Conservation (phyloP, 2,797 vertebrate species). For the Zenarchopterus dispar region DNA sequence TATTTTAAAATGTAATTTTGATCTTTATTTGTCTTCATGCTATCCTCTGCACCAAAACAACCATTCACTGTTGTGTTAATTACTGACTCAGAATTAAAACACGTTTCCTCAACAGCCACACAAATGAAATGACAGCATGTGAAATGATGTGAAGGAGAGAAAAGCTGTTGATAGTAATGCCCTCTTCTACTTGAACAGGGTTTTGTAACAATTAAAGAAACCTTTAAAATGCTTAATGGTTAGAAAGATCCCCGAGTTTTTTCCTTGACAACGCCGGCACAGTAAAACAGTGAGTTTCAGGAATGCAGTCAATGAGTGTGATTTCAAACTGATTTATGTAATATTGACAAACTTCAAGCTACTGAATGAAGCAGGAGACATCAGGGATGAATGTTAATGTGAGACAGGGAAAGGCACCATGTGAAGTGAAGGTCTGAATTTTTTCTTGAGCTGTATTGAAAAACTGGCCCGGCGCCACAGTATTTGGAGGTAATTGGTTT, state of each 20-base stretch:
- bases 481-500: conserved; percentile 77
- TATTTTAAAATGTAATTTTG: not conserved
- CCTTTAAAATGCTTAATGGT: conserved; percentile 41
- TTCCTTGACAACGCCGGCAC: not conserved
- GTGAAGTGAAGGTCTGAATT: conserved; percentile 59
- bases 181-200: not conserved
- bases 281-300: not conserved
- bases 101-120: not conserved
- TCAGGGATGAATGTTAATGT: conserved; percentile 23
- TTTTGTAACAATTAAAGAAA: not conserved
- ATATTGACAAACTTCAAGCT: conserved; percentile 9
- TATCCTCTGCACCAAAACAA: conserved; percentile 8
- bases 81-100: conserved; percentile 12
- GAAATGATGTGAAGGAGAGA: not conserved
- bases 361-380: conserved; percentile 28
- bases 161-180: conserved; percentile 5
- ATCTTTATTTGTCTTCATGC: conserved; percentile 18
- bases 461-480: conserved; percentile 62
- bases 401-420: conserved; percentile 24
- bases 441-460: conserved; percentile 64
- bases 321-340: conserved; percentile 13
- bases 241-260: not conserved
- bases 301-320: not conserved
- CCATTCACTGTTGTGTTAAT: conserved; percentile 4
- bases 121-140: conserved; percentile 22